Percentiles rank a stretch among this genome's conserved stretches.
These are phyloP conservation scores for Clistopyga incitator DNA, from an alignment of 2,888 invertebrate genomes.

Conservation along the genomic window DNA sequence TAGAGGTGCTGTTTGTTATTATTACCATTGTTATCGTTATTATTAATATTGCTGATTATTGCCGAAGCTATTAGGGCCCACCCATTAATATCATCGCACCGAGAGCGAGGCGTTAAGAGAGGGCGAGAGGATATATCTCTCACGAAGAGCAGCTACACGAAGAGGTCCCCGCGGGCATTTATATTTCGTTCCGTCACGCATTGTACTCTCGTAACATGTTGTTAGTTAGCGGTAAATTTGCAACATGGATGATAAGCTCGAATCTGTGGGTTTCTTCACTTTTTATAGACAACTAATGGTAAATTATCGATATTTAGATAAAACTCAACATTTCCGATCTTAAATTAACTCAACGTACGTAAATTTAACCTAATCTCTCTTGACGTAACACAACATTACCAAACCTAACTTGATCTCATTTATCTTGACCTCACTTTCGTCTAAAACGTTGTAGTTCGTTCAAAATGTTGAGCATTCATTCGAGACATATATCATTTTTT, in stretches of 20 bases:
- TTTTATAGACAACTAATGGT: no score
- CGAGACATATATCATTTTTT: no score
- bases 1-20: conserved; percentile 64
- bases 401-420: no score
- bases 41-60: conserved; percentile 40
- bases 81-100: conserved; percentile 66
- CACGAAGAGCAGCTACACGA: conserved; percentile 58
- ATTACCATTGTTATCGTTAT: conserved; percentile 47
- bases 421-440: no score
- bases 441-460: no score
- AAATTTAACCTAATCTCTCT: no score
- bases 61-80: conserved; percentile 57
- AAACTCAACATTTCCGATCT: no score
- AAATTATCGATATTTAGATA: no score
- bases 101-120: neutral
- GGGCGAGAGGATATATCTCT: conserved; percentile 20
- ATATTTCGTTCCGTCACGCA: conserved; percentile 63
- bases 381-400: no score
- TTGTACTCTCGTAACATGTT: conserved; percentile 64
- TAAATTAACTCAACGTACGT: no score
- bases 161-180: conserved; percentile 63
- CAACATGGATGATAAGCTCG: conserved; percentile 62
- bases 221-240: conserved; percentile 70
- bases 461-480: no score
- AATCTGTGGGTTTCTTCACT: conserved; percentile 15